phyloP scores from a whole-genome alignment of 2,113 vertebrate genomes.

The Recurvirostra avosetta region DNA sequence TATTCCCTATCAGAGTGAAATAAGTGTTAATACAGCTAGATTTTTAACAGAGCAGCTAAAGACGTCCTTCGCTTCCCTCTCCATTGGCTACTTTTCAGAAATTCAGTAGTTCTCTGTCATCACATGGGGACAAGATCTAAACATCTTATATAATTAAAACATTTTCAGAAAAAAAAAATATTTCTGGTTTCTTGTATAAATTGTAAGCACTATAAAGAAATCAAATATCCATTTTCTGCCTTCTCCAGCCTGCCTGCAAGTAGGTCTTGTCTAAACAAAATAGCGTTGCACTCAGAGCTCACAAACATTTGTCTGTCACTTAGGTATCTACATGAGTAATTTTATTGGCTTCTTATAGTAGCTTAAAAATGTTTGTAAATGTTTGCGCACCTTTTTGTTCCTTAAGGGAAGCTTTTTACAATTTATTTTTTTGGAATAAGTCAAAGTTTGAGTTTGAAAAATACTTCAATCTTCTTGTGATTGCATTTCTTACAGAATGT shows the following conservation, averaged over 20 bases:
- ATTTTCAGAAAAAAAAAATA: neutral
- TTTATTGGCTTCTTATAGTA: neutral
- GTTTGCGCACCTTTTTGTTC: neutral
- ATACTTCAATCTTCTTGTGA: constrained; percentile 28
- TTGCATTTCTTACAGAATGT: constrained; percentile 51
- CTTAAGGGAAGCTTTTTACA: neutral
- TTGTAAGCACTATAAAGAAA: neutral
- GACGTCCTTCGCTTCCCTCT: neutral
- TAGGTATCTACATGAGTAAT: neutral
- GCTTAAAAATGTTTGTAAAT: neutral
- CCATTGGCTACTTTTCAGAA: constrained; percentile 10
- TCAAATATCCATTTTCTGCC: neutral
- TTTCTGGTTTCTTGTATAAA: neutral
- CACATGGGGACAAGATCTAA: neutral
- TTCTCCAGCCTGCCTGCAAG: neutral
- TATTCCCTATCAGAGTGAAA: neutral
- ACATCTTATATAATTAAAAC: constrained; percentile 4
- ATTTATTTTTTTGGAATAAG: neutral
- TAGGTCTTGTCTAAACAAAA: constrained; percentile 8
- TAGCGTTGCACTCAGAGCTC: neutral
- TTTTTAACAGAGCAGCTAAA: constrained; percentile 4
- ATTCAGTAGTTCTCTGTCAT: neutral
- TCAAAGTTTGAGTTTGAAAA: neutral
- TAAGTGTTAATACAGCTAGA: neutral
- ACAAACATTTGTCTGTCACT: neutral